Evolutionary conservation across 1,140 invertebrate species (phyloP), one percentile per base, ranked within the genome.

Genomic region (Eubasilissa regina): DNA sequence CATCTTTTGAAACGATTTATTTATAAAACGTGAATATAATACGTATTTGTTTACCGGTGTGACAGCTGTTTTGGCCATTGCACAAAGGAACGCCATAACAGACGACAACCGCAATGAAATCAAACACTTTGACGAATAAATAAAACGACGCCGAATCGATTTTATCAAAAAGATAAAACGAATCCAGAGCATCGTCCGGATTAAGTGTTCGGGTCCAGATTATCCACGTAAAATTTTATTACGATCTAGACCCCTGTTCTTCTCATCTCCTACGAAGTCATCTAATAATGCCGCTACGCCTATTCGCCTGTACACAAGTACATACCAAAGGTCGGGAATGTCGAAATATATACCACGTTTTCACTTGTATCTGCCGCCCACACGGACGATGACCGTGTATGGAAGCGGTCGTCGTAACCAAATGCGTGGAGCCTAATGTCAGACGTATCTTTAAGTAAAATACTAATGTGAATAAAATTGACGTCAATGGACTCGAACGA

Each of bases 301-400:
- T 13, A 21, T 47, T 70, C 15, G 25, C 58, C 7, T 21, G 13
- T 7, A 58, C 62, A 17, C 25, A 3, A 64, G 35, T 25, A 64
- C 60, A 43, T 25, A 64, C 21, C 60, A 70, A 53, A 70, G 45
- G 47, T 53, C 19, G 47, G 19, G 47, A 70, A 70, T 70, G 17
- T 70, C 10, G 15, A 70, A 51, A 70, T 70, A 48, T 48, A 17
- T 70, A 48, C 66, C 44, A 10, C 66, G 66, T 70, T 51, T 48
- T 51, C 45, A 51, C 66, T 70, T n/a, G 45, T 10, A 17, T 25
- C 9, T 53, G 10, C 66, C 66, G 66, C 66, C 66, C 13, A 48
- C 66, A 19, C 45, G 21, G 21, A 64, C 45, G 66, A 70, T 70
- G 45, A 21, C 66, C 66, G 66, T 70, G 21, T 12, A 25, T 25